These are phyloP conservation scores for Eristalis intricaria DNA, from an alignment of 2,888 invertebrate species.

Conservation along the genomic window DNA sequence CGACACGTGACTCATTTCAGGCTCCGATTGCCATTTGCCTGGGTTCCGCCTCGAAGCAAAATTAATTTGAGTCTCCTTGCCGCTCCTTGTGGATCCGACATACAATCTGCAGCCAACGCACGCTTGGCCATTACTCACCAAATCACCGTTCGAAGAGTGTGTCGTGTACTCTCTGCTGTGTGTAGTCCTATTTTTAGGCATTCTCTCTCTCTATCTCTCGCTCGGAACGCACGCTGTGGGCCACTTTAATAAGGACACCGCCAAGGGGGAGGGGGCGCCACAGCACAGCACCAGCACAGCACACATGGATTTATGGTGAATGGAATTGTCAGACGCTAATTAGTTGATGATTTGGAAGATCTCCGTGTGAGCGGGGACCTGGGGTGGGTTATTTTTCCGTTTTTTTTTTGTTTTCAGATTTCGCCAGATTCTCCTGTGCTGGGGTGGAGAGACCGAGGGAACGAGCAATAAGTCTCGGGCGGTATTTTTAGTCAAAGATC, in stretches of 20 bases:
- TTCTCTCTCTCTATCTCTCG: neutral
- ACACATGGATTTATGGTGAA: constrained; percentile 55
- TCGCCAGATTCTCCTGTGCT: neutral
- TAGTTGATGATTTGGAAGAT: constrained; percentile 67
- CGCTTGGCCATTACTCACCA: constrained; percentile 36
- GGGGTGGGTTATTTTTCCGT: neutral
- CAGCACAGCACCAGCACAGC: too few species aligned
- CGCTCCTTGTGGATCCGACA: constrained; percentile 7
- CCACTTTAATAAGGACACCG: constrained; percentile 53
- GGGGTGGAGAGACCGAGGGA: neutral
- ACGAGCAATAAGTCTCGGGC: constrained; percentile 6
- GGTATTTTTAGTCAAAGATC: constrained; percentile 58
- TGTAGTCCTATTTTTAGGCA: constrained; percentile 41
- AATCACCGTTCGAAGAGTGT: constrained; percentile 31
- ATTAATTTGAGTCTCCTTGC: constrained; percentile 58
- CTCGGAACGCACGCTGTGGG: constrained; percentile 1
- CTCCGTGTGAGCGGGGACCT: constrained; percentile 17
- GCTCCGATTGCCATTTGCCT: constrained; percentile 31
- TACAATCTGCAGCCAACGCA: neutral
- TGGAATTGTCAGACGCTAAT: constrained; percentile 69
- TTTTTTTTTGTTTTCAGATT: constrained; percentile 13
- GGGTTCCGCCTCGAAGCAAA: constrained; percentile 5
- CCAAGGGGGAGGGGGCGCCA: neutral
- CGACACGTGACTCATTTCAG: constrained; percentile 74
- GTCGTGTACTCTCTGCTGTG: neutral